These are phyloP conservation scores for Graptemys geographica DNA, from an alignment of 2,797 vertebrate species.

Conservation along the genomic window DNA sequence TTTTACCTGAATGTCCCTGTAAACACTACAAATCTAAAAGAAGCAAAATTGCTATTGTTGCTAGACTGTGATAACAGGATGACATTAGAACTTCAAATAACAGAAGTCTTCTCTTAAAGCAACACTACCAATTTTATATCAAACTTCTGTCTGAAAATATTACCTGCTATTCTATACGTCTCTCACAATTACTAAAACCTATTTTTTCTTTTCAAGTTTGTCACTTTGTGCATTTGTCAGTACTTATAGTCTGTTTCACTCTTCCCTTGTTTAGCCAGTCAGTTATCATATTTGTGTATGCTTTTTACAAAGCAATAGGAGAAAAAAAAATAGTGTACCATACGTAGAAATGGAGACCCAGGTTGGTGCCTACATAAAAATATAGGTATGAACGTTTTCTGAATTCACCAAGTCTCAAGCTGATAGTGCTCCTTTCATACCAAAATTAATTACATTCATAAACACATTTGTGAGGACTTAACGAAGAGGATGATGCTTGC, in stretches of 20 bases:
- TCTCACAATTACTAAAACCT: background rate
- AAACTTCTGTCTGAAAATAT: background rate
- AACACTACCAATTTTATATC: conserved; percentile 4
- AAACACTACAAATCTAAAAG: conserved; percentile 13
- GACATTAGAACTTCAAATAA: background rate
- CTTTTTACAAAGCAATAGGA: background rate
- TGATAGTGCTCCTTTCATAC: background rate
- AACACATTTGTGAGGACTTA: background rate
- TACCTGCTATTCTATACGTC: background rate
- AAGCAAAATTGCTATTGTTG: background rate
- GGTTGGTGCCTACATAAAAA: background rate
- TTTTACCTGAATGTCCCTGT: background rate
- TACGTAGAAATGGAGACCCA: background rate
- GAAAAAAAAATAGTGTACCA: background rate
- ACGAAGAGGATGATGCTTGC: background rate
- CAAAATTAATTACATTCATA: background rate
- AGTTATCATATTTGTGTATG: background rate
- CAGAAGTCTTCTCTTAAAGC: conserved; percentile 9
- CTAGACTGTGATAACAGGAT: background rate
- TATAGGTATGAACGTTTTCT: background rate
- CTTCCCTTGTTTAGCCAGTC: background rate
- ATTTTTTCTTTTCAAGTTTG: background rate
- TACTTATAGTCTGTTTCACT: conserved; percentile 19
- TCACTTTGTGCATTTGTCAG: background rate
- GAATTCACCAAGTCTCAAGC: background rate